These are phyloP conservation scores for Belgica antarctica DNA, from an alignment of 2,888 invertebrate genomes.

Conservation along the genomic window DNA sequence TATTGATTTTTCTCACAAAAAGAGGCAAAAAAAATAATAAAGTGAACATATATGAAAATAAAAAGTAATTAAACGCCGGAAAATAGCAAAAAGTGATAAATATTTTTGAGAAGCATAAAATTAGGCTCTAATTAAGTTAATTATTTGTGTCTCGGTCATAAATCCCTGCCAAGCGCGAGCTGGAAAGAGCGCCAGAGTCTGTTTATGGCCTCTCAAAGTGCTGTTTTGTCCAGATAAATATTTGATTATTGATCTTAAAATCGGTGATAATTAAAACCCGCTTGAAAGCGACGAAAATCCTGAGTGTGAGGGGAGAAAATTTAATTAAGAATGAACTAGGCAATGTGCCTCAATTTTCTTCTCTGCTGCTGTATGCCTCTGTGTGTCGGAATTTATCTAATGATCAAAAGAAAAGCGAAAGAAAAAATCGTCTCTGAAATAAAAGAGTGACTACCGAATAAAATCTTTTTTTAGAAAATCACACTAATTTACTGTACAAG, in stretches of 20 bases:
- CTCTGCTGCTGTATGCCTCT: not conserved
- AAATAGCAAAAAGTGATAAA: not conserved
- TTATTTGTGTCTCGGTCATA: not conserved
- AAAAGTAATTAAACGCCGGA: constrained; percentile 28
- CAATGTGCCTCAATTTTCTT: not conserved
- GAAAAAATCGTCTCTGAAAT: constrained; percentile 29
- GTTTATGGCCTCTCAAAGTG: not conserved
- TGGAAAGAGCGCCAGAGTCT: not conserved
- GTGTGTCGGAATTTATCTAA: constrained; percentile 28
- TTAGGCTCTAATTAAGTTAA: not conserved
- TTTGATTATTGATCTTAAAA: constrained; percentile 10
- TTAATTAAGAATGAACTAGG: not conserved
- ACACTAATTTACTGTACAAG: constrained; percentile 40
- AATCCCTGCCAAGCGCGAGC: not conserved
- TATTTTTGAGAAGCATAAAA: not conserved
- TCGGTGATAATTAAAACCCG: not conserved
- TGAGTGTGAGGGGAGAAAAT: not conserved
- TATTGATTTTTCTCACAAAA: constrained; percentile 43
- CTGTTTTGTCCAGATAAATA: not conserved
- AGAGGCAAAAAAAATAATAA: constrained; percentile 37
- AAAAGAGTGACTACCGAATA: constrained; percentile 38
- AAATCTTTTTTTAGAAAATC: constrained; percentile 44
- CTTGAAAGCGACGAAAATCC: not conserved
- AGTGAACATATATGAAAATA: constrained; percentile 37
- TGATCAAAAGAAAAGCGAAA: not conserved